Conservation (phyloP, 2,797 vertebrate genomes). For the Sebastes matsubarae region DNA sequence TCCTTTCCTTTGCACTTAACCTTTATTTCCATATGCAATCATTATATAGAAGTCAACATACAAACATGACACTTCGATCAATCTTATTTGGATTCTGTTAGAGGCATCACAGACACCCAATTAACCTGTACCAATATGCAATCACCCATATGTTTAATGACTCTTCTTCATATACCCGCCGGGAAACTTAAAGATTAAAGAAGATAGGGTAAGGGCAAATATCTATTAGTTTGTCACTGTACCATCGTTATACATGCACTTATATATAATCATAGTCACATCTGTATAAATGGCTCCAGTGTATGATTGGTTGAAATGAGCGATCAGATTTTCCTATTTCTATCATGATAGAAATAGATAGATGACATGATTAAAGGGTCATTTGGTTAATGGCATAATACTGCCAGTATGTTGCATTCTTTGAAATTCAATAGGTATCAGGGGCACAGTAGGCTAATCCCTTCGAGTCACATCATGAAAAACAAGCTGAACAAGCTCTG, state of each 20-base stretch:
- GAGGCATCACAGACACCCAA: background rate
- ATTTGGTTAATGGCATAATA: background rate
- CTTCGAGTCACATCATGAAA: background rate
- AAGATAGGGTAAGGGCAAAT: background rate
- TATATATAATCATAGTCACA: background rate
- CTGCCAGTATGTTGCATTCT: background rate
- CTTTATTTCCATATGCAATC: background rate
- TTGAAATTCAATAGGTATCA: background rate
- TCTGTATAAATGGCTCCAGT: background rate
- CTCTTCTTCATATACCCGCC: background rate
- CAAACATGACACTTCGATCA: no score
- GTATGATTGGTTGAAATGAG: no score
- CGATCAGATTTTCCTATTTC: no score
- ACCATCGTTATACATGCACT: background rate
- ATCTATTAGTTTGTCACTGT: background rate
- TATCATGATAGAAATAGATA: background rate
- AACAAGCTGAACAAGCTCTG: background rate
- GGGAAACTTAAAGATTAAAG: background rate
- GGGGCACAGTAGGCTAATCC: background rate
- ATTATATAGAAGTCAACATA: background rate
- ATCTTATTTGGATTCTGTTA: no score
- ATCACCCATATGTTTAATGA: background rate
- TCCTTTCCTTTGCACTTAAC: background rate
- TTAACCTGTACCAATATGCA: background rate
- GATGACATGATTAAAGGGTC: background rate